Evolutionary conservation across 2,888 invertebrate genomes (phyloP), one percentile per base, ranked within the genome.

Genomic region (Pocota personata): DNA sequence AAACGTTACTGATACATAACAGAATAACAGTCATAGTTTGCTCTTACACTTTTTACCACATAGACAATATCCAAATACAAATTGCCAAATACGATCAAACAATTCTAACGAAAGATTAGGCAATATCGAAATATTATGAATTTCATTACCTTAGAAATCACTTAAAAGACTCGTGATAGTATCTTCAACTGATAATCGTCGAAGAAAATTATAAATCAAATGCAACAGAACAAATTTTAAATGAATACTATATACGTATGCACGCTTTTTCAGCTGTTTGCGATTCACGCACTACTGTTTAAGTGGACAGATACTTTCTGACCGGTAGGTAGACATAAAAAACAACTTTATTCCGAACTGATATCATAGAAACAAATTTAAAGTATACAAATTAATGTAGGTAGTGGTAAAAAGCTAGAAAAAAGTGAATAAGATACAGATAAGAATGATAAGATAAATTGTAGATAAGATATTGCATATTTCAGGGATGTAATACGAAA

Each of bases 401-500:
- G 48, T 46, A 24, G 43, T 55, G 32, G 40, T 62, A 16, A 19
- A 32, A 75, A 64, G 55, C 32, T 46, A 64, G 55, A 62, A 32
- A 35, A 52, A 21, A 67, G 37, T 27, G 37, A 48, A 35, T n/a
- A 32, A 32, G 71, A 32, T 35, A 35, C 10, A 76, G 66, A 76
- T 66, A 66, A 76, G 48, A 64, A 57, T 24, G 66, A 66, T 48
- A 66, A 76, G 57, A 66, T 89, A 88, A 50, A 21, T 92, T 82
- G 92, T 92, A 87, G 21, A 89, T 89, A 52, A 30, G 43, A 30
- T 43, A 43, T 48, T 62, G 83, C 78, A 40, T 67, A 67, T 4
- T 40, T 32, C 1, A 35, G 43, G 73, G 71, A 43, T 24, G 30
- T 7, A 43, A 4, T 24, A n/a, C n/a, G n/a, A n/a, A n/a, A n/a